Conservation (phyloP, 2,113 vertebrate genomes). For the Mesocricetus auratus region DNA sequence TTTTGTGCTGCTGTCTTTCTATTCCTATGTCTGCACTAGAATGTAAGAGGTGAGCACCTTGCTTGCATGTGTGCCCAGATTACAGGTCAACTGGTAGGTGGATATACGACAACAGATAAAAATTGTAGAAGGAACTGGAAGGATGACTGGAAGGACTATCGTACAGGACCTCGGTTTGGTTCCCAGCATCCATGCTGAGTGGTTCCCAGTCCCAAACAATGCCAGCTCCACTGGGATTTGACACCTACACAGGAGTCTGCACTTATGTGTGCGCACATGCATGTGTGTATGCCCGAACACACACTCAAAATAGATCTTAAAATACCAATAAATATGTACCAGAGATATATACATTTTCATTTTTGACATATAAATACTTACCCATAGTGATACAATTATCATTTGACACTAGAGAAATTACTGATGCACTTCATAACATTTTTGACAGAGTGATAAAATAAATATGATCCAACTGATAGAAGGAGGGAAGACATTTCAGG, state of each 20-base stretch:
- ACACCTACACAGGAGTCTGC: background rate
- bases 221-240: background rate
- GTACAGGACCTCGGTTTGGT: background rate
- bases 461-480: background rate
- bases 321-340: background rate
- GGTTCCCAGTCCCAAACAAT: background rate
- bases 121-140: background rate
- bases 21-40: background rate
- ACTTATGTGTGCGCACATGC: background rate
- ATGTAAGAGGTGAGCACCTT: background rate
- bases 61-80: background rate
- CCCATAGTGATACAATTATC: background rate
- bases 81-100: background rate
- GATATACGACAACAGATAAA: background rate
- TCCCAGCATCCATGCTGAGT: background rate
- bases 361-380: background rate
- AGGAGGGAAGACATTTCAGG: background rate
- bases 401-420: background rate
- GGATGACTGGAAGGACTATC: too few species aligned
- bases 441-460: background rate
- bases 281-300: background rate
- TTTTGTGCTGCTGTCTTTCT: background rate
- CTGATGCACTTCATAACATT: background rate
- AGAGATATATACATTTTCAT: background rate
- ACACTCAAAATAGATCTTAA: background rate